A percentile compares a stretch with the other conserved stretches of the same genome.
These are phyloP conservation scores for Caerostris extrusa DNA, from an alignment of 1,140 invertebrate species.

Conservation along the genomic window DNA sequence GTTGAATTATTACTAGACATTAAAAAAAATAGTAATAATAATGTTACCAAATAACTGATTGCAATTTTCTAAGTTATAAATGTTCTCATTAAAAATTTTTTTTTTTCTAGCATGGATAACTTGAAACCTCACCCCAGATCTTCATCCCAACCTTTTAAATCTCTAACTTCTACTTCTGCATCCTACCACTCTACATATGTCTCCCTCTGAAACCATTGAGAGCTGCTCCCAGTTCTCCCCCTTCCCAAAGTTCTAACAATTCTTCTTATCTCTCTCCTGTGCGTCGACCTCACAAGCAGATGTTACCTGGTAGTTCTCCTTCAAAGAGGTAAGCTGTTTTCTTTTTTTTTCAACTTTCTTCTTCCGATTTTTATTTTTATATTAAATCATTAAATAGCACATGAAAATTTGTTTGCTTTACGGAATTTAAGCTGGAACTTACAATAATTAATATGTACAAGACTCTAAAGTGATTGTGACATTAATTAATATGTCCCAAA, in stretches of 20 bases:
- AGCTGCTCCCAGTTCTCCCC: background rate
- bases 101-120: slow-evolving; percentile 53
- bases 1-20: no score
- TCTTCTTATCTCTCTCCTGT: slow-evolving; percentile 1
- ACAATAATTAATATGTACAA: no score
- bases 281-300: slow-evolving; percentile 43
- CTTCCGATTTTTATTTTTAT: background rate
- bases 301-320: slow-evolving; percentile 21
- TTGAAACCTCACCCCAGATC: slow-evolving; percentile 68
- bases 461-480: no score
- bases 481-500: no score
- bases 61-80: background rate
- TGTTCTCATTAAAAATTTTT: background rate
- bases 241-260: background rate
- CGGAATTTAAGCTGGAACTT: no score
- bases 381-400: background rate
- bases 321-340: slow-evolving; percentile 31
- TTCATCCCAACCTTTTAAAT: slow-evolving; percentile 72
- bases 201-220: slow-evolving; percentile 70
- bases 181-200: slow-evolving; percentile 64
- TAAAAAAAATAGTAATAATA: background rate
- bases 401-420: no score
- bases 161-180: slow-evolving; percentile 26
- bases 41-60: background rate
- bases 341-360: no score